Evolutionary conservation across 2,888 invertebrate genomes (phyloP).

Genomic region (Caenorhabditis sp.): DNA sequence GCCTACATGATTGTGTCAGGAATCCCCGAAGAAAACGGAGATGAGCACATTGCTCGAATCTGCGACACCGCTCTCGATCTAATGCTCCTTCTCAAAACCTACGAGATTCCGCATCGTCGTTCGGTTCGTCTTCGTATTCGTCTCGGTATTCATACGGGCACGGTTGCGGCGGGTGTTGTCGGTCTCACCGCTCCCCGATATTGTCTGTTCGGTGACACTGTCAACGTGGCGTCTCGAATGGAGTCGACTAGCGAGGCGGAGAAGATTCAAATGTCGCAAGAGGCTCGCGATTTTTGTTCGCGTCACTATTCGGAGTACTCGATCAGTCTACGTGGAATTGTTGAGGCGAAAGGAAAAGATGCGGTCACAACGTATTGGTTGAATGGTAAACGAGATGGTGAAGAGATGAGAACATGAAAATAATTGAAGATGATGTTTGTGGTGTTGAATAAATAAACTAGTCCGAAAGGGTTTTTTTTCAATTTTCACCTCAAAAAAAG

Average conservation of each 20-base stretch:
- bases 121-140: conserved; percentile 60
- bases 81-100: conserved; percentile 55
- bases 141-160: conserved; percentile 65
- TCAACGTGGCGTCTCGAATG: conserved; percentile 67
- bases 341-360: conserved; percentile 67
- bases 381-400: conserved; percentile 44
- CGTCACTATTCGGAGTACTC: conserved; percentile 60
- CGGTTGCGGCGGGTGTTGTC: conserved; percentile 69
- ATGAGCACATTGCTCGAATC: conserved; percentile 57
- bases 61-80: conserved; percentile 62
- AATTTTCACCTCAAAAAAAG: too few relatives aligned
- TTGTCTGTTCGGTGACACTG: conserved; percentile 69
- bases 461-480: too few relatives aligned
- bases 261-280: conserved; percentile 64
- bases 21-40: conserved; percentile 67
- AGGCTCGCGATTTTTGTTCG: conserved; percentile 35
- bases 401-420: conserved; percentile 24
- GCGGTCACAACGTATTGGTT: conserved; percentile 64
- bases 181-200: conserved; percentile 67
- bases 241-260: conserved; percentile 66
- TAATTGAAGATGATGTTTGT: too few relatives aligned
- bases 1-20: conserved; percentile 69
- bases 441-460: too few relatives aligned
- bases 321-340: conserved; percentile 55
- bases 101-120: conserved; percentile 60